Evolutionary conservation across 2,113 vertebrate genomes (phyloP), one percentile per base, ranked within the genome.

Genomic region (Pollachius pollachius): DNA sequence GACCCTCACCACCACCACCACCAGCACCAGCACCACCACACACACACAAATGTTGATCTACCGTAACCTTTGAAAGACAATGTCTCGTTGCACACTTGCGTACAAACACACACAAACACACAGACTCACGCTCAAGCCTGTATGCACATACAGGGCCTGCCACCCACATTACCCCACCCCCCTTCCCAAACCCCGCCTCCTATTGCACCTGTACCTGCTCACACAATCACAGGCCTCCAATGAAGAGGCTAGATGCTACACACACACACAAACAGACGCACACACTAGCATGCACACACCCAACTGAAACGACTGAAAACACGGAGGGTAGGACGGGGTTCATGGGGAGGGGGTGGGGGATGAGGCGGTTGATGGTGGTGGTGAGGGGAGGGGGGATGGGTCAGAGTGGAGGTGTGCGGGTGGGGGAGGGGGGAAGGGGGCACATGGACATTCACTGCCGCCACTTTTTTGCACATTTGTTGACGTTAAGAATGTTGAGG

Each of bases 401-500:
- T 62, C 21, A 15, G 1, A 23, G 23, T 66, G 41, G n/a, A 23
- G 41, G n/a, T 59, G 73, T 52, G 18, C 17, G 64, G 5, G 34
- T 52, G 52, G 54, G 21, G 69, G 65, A 27, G 59, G 34, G 34
- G 23, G 3, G 62, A 37, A n/a, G 69, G 52, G 87, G 88, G 89
- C 84, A 81, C 85, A 91, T 83, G 83, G 91, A 93, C 92, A 90
- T 87, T 94, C 90, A 93, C 92, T 94, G 92, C 92, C 87, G 92
- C 85, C 92, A 93, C 91, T 93, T 93, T 93, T 92, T 92, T 94
- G 92, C 92, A 93, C 93, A 93, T 88, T 93, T 94, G 93, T 97
- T 97, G 96, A 98, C 97, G 90, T 97, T 96, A 95, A 96, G 97
- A 99, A 99, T 99, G 97, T 99, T 96, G 85, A 89, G 94, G 95